A percentile compares a stretch with the other conserved stretches of the same genome.
Evolutionary conservation across 64 coral and sea anemone species (phyloP).

Genomic region (Astreopora myriophthalma): DNA sequence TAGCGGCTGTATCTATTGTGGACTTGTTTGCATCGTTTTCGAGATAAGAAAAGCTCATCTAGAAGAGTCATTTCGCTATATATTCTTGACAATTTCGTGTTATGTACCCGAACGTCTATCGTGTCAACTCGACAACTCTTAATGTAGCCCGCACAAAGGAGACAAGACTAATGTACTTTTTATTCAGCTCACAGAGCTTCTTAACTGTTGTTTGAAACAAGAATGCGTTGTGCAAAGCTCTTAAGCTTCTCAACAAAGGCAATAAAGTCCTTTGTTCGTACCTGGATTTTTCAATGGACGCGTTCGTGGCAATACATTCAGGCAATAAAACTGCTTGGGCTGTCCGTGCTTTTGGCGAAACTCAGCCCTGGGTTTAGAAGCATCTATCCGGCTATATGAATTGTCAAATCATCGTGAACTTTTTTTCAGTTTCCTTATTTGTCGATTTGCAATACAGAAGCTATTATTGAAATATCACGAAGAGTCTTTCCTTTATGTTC

Average conservation of each 20-base stretch:
- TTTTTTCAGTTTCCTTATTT: too few species aligned
- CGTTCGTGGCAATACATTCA: not conserved
- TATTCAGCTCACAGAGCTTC: not conserved
- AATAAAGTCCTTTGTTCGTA: conserved; percentile 40
- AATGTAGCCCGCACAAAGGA: not conserved
- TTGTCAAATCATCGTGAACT: not conserved
- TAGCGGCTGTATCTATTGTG: not conserved
- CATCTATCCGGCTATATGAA: not conserved
- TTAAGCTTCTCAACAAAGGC: conserved; percentile 31
- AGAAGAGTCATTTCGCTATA: not conserved
- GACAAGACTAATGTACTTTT: conserved; percentile 8
- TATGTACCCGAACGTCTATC: not conserved
- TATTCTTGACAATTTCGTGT: not conserved
- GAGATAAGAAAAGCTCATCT: conserved; percentile 18
- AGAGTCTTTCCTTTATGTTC: too few species aligned
- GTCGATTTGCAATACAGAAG: too few species aligned
- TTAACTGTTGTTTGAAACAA: conserved; percentile 20
- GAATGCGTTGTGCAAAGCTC: conserved; percentile 26
- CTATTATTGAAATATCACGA: too few species aligned
- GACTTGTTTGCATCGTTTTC: conserved; percentile 37
- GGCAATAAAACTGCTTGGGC: too few species aligned
- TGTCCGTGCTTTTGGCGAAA: not conserved
- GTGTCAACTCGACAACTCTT: not conserved
- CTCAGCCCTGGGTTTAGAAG: not conserved
- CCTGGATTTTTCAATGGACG: conserved; percentile 5